Evolutionary conservation across 2,113 vertebrate species (phyloP).

Genomic region (Tetrao urogallus): DNA sequence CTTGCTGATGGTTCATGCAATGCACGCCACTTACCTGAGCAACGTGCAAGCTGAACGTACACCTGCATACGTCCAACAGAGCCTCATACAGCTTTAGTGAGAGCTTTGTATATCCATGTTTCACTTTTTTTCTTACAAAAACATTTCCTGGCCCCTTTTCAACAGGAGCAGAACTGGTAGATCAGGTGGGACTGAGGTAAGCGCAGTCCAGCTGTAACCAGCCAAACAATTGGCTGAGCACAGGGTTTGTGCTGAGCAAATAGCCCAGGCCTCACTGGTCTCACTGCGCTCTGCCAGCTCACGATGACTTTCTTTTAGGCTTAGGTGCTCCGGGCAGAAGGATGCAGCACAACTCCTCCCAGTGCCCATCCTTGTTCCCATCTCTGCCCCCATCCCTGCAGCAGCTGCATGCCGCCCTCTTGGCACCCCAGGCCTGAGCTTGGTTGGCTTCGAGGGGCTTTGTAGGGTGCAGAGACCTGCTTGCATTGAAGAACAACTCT

Average conservation of each 20-base stretch:
- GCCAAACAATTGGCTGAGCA: not conserved
- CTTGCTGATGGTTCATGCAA: not conserved
- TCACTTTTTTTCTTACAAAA: not conserved
- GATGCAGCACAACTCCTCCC: not conserved
- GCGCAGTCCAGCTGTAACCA: not conserved
- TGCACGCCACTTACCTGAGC: not conserved
- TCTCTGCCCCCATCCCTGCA: not conserved
- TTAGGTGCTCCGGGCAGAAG: not conserved
- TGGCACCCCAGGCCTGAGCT: not conserved
- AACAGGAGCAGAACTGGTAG: not conserved
- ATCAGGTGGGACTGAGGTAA: accelerated
- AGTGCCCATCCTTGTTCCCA: not conserved
- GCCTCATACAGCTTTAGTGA: not conserved
- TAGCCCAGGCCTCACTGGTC: not conserved
- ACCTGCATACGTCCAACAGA: not conserved
- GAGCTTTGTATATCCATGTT: not conserved
- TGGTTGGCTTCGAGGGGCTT: not conserved
- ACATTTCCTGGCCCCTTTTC: not conserved
- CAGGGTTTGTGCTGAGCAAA: not conserved
- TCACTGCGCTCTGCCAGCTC: not conserved
- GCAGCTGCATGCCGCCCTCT: not conserved
- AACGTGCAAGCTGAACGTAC: not conserved
- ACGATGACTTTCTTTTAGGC: not conserved
- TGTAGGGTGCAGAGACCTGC: not conserved
- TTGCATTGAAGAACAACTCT: not conserved